phyloP scores from a whole-genome alignment of 2,888 invertebrate genomes.

The Apocheima hispidaria region DNA sequence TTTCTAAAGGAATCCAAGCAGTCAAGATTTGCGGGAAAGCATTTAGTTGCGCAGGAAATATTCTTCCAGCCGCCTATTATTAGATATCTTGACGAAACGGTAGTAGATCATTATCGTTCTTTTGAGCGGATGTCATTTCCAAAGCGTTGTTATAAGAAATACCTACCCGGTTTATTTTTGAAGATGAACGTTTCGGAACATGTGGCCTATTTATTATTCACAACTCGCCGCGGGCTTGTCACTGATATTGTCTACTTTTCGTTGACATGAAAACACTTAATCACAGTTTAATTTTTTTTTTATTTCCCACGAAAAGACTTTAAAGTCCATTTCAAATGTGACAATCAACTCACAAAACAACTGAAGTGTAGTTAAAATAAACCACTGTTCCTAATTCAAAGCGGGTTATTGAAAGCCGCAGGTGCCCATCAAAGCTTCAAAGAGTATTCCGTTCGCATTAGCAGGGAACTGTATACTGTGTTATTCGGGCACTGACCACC shows the following conservation, averaged over 20 bases:
- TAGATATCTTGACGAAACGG: constrained; percentile 47
- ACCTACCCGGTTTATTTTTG: constrained; percentile 41
- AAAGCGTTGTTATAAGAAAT: constrained; percentile 44
- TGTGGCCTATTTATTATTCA: constrained; percentile 42
- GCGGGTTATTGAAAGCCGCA: constrained; percentile 60
- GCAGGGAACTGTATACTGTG: constrained; percentile 51
- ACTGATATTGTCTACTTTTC: constrained; percentile 28
- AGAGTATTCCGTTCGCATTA: constrained; percentile 56
- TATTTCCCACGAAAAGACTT: constrained; percentile 13
- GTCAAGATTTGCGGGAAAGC: constrained; percentile 17
- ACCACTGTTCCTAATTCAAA: constrained; percentile 55
- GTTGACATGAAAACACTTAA: constrained; percentile 25
- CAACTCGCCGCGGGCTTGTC: constrained; percentile 24
- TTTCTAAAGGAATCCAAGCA: constrained; percentile 5
- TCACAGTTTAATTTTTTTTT: constrained; percentile 8
- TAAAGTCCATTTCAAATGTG: constrained; percentile 18
- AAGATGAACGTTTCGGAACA: constrained; percentile 39
- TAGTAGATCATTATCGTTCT: constrained; percentile 48
- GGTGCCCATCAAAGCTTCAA: constrained; percentile 61
- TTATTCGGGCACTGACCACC: constrained; percentile 48
- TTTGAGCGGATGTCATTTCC: constrained; percentile 49
- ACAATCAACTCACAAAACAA: constrained; percentile 30
- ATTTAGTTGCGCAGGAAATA: constrained; percentile 19
- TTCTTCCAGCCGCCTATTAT: constrained; percentile 41
- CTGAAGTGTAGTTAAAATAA: constrained; percentile 43